Percentiles rank a stretch among this genome's conserved stretches.
Conservation (phyloP, 2,797 vertebrate genomes). For the Pangasius mekongensis region DNA sequence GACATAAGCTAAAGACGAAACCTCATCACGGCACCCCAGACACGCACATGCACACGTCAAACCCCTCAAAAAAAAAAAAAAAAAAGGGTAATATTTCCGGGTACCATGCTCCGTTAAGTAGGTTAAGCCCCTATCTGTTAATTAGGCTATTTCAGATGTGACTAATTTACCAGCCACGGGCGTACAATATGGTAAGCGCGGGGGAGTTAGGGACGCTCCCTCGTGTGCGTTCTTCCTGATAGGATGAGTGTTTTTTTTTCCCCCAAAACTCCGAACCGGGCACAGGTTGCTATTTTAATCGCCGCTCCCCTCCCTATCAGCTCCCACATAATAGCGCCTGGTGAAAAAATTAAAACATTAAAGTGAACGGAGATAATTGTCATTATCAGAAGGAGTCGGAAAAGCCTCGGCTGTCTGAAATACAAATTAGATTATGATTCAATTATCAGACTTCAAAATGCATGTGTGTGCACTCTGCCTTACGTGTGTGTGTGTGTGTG, state of each 20-base stretch:
- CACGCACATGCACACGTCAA: not conserved
- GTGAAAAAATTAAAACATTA: slow-evolving; percentile 61
- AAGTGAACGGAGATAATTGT: slow-evolving; percentile 62
- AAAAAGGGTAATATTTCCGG: slow-evolving; percentile 56
- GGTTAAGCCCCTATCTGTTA: slow-evolving; percentile 79
- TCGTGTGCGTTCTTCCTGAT: slow-evolving; percentile 55
- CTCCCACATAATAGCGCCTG: slow-evolving; percentile 52
- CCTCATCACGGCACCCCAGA: not conserved
- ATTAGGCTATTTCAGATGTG: slow-evolving; percentile 81
- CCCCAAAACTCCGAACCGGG: slow-evolving; percentile 59
- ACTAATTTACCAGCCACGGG: slow-evolving; percentile 77
- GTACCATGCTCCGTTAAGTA: slow-evolving; percentile 74
- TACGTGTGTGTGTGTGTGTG: slow-evolving; percentile 38
- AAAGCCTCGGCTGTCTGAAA: slow-evolving; percentile 56
- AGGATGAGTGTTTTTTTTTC: slow-evolving; percentile 41
- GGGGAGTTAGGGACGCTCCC: slow-evolving; percentile 48
- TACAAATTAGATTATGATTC: slow-evolving; percentile 63
- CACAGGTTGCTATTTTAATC: slow-evolving; percentile 61
- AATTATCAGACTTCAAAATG: slow-evolving; percentile 56
- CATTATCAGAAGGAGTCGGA: slow-evolving; percentile 58
- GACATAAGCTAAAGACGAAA: not conserved
- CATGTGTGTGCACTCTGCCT: slow-evolving; percentile 22
- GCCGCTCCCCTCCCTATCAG: slow-evolving; percentile 50
- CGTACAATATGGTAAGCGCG: slow-evolving; percentile 72
- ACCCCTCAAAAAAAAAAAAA: not conserved